These are phyloP conservation scores for Verasper variegatus DNA, from an alignment of 2,113 vertebrate genomes.

Conservation along the genomic window DNA sequence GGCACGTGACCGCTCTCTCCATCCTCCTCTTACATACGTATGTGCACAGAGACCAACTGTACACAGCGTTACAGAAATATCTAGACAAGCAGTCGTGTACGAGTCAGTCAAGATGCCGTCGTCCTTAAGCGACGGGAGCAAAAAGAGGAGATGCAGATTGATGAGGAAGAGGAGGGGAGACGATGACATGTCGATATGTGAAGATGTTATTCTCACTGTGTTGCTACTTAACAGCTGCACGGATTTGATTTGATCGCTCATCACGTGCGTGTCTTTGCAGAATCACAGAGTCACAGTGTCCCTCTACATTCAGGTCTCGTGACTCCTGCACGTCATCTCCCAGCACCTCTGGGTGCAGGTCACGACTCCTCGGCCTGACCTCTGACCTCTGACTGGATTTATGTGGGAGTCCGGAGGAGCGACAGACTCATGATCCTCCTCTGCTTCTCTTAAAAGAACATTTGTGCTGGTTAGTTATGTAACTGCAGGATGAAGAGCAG, in stretches of 20 bases:
- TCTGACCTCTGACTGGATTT: constrained; percentile 21
- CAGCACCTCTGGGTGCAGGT: not conserved
- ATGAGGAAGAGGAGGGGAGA: not conserved
- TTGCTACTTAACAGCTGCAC: too few species aligned
- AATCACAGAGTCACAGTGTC: too few species aligned
- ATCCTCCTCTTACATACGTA: constrained; percentile 22
- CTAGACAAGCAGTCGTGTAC: not conserved
- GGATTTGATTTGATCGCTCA: too few species aligned
- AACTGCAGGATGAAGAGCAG: too few species aligned
- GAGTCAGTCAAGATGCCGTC: constrained; percentile 6
- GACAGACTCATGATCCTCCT: not conserved
- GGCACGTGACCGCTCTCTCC: constrained; percentile 16
- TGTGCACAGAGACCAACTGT: constrained; percentile 26
- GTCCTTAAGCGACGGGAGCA: not conserved
- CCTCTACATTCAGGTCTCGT: too few species aligned
- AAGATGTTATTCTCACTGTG: not conserved
- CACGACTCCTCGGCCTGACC: not conserved
- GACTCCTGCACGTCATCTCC: too few species aligned
- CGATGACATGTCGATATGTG: too few species aligned
- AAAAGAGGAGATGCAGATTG: not conserved
- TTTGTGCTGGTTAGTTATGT: too few species aligned
- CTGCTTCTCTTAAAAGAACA: not conserved
- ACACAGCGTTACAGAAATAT: constrained; percentile 17
- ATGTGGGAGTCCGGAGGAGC: constrained; percentile 1
- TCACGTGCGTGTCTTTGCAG: too few species aligned